Evolutionary conservation across 2,113 vertebrate species (phyloP).

Genomic region (Parotia lawesii): DNA sequence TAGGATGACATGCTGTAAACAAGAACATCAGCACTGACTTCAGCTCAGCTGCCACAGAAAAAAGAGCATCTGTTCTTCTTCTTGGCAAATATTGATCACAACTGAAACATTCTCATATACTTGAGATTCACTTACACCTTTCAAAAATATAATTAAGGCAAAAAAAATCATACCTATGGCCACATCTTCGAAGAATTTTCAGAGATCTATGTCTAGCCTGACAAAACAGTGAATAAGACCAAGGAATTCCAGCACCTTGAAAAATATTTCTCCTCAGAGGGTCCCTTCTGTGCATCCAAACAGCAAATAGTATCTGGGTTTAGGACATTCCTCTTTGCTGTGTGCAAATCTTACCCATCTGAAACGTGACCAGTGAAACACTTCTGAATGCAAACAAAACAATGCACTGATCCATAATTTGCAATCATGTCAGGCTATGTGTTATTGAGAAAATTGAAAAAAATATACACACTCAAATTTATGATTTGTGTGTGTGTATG

Average conservation of each 20-base stretch:
- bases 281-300: not conserved
- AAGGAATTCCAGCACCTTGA: not conserved
- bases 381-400: not conserved
- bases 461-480: not conserved
- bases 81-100: not conserved
- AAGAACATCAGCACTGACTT: constrained; percentile 14
- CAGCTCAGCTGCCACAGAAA: constrained; percentile 27
- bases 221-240: not conserved
- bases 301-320: not conserved
- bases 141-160: not conserved
- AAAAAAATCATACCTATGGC: not conserved
- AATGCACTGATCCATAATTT: rapidly evolving
- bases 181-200: not conserved
- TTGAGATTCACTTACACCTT: not conserved
- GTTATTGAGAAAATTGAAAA: not conserved
- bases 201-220: not conserved
- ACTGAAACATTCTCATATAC: not conserved
- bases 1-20: not conserved
- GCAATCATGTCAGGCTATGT: rapidly evolving
- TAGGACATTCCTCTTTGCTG: not conserved
- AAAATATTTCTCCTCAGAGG: not conserved
- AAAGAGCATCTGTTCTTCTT: not conserved
- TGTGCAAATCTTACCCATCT: not conserved
- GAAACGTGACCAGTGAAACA: not conserved
- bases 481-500: too few relatives aligned